Evolutionary conservation across 2,113 vertebrate genomes (phyloP), one percentile per base, ranked within the genome.

Genomic region (Eira barbara): DNA sequence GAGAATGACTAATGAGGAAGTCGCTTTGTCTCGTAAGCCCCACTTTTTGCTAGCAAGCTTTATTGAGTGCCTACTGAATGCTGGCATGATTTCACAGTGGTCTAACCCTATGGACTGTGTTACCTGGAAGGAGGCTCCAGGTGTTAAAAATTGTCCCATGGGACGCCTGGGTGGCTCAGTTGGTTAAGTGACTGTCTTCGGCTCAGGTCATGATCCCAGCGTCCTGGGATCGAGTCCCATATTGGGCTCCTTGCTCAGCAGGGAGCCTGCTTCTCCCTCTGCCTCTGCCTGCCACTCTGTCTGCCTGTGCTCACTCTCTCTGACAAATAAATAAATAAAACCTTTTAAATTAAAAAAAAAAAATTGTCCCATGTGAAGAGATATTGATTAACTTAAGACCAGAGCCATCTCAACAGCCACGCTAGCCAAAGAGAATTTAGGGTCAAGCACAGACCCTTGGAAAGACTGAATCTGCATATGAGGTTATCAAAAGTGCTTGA

Each of bases 1-100:
- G 97, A 86, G 97, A 95, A 97, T 97, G 91, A 94, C 78, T 92
- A 93, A 95, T 86, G 85, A 96, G 97, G 4, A n/a, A 31, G 78
- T 36, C 89, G 36, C 71, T 94, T 21, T 79, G 73, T 92, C 67
- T 92, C 63, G 20, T n/a, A 78, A 81, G 84, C 47, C 45, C 52
- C 18, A 17, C 52, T 57, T 55, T 29, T 29, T 73, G 45, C 34
- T 79, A 47, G 92, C 55, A 6, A 57, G 88, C 63, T 82, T 93
- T 42, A 21, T 20, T 34, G 82, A 93, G 93, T 27, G 18, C 11
- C 9, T 55, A 27, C 14, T 29, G 94, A 55, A 42, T 29, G 14
- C 52, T 12, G 27, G 39, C 14, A 4, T 11, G 47, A 7, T 57
- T 90, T 29, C 59, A 8, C 27, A 3, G 36, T 36, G 74, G 42